phyloP scores from a whole-genome alignment of 2,888 invertebrate genomes.

The Euplagia quadripunctaria region DNA sequence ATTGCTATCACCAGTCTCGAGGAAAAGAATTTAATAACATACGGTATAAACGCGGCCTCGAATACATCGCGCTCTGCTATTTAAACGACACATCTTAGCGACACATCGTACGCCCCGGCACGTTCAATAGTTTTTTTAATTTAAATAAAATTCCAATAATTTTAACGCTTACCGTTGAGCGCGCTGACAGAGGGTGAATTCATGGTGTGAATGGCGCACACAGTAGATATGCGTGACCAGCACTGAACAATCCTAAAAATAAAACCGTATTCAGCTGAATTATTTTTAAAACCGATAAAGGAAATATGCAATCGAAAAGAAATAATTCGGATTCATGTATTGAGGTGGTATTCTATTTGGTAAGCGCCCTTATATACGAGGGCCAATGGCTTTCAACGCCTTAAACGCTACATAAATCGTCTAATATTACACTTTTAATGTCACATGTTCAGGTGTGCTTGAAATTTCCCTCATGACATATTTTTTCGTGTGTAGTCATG shows the following conservation, averaged over 20 bases:
- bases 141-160: constrained; percentile 78
- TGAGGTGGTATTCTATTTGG: constrained; percentile 58
- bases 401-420: constrained; percentile 70
- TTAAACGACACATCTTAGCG: constrained; percentile 55
- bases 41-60: constrained; percentile 66
- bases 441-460: constrained; percentile 57
- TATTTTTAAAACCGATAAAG: constrained; percentile 47
- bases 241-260: constrained; percentile 51
- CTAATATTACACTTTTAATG: constrained; percentile 68
- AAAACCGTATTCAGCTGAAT: constrained; percentile 36
- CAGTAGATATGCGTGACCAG: constrained; percentile 37
- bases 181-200: constrained; percentile 66
- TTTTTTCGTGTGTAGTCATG: constrained; percentile 31
- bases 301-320: constrained; percentile 40
- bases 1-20: constrained; percentile 78
- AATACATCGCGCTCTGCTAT: constrained; percentile 61
- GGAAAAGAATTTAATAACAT: constrained; percentile 85
- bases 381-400: constrained; percentile 65
- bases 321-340: constrained; percentile 45
- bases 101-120: constrained; percentile 36
- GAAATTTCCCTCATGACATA: constrained; percentile 25
- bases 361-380: constrained; percentile 63
- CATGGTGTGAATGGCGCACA: constrained; percentile 55
- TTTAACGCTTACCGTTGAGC: constrained; percentile 66
- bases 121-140: constrained; percentile 68